A percentile compares a stretch with the other conserved stretches of the same genome.
Evolutionary conservation across 2,113 vertebrate genomes (phyloP).

Genomic region (Polyodon spathula): DNA sequence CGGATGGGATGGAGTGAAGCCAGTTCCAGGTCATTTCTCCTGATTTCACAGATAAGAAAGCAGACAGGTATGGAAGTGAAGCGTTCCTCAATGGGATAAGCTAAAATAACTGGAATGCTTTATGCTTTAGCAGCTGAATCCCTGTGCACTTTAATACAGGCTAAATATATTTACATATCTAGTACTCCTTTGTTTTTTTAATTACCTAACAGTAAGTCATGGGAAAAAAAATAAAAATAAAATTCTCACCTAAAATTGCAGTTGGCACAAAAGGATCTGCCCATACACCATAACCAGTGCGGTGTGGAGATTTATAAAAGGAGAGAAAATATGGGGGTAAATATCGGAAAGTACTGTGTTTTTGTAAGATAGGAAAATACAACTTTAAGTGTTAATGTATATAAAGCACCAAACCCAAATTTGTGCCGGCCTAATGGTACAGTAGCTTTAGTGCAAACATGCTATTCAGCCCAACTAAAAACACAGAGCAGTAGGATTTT

Average conservation of each 20-base stretch:
- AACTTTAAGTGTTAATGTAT: neutral
- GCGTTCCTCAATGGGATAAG: conserved; percentile 42
- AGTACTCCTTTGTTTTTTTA: too few species aligned
- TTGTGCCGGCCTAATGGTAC: neutral
- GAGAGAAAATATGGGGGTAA: conserved; percentile 53
- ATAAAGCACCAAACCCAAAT: neutral
- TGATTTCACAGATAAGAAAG: conserved; percentile 37
- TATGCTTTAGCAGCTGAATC: too few species aligned
- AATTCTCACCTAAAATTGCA: conserved; percentile 96
- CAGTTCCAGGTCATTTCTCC: conserved; percentile 42
- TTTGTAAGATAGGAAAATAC: conserved; percentile 19
- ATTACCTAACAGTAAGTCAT: conserved; percentile 19
- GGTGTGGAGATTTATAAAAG: conserved; percentile 59
- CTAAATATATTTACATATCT: too few species aligned
- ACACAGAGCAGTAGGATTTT: neutral
- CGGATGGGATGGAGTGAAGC: conserved; percentile 63
- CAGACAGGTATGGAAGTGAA: conserved; percentile 63
- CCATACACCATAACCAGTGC: conserved; percentile 73
- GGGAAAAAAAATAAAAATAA: conserved; percentile 32
- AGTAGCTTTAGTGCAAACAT: neutral
- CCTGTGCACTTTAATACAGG: too few species aligned
- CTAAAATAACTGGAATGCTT: conserved; percentile 29
- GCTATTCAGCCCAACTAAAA: neutral
- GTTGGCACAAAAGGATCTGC: conserved; percentile 99
- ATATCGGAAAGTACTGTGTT: conserved; percentile 18